These are phyloP conservation scores for Rynchops niger DNA, from an alignment of 2,113 vertebrate genomes.

Conservation along the genomic window DNA sequence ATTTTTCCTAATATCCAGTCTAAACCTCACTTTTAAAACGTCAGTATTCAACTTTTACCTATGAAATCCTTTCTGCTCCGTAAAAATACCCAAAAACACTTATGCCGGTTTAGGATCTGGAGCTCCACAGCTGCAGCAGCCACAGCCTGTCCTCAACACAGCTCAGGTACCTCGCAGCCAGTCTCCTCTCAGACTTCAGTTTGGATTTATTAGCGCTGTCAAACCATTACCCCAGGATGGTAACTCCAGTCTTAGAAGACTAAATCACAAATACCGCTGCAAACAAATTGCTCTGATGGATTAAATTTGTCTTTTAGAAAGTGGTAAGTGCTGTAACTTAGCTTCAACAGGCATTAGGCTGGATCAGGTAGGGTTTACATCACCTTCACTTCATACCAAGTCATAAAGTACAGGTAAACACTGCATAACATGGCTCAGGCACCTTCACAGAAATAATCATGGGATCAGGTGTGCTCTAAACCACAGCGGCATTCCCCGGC, in stretches of 20 bases:
- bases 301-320: neutral
- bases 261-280: neutral
- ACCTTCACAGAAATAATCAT: neutral
- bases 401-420: neutral
- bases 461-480: neutral
- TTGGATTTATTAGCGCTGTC: neutral
- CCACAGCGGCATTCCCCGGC: accelerated
- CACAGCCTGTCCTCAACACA: neutral
- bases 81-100: neutral
- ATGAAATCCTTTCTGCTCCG: neutral
- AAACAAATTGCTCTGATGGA: neutral
- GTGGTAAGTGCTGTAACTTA: neutral
- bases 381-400: neutral
- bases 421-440: neutral
- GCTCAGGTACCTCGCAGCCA: accelerated
- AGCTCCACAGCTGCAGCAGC: neutral
- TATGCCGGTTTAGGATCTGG: neutral
- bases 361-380: neutral
- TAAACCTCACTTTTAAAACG: neutral
- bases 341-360: neutral
- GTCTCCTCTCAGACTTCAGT: neutral
- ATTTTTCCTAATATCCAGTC: too few species aligned
- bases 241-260: neutral
- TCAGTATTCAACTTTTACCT: neutral
- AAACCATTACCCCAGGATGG: neutral